Evolutionary conservation across 2,888 invertebrate species (phyloP).

Genomic region (Esperia sulphurella): DNA sequence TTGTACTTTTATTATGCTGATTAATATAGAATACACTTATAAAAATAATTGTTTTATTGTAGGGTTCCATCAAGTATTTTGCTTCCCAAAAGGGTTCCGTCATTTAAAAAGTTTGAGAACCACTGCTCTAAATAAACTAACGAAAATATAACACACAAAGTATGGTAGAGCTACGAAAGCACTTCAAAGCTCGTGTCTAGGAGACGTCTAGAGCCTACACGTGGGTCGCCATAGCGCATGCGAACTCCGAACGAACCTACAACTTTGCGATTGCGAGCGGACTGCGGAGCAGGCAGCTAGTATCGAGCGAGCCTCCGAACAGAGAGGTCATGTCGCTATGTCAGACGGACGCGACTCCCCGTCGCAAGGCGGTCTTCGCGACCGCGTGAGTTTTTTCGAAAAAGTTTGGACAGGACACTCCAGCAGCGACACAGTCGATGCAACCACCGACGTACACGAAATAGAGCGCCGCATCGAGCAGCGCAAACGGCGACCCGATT

Average conservation of each 20-base stretch:
- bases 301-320: slow-evolving; percentile 73
- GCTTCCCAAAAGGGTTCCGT: too few species aligned
- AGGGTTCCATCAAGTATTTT: too few species aligned
- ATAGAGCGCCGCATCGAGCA: slow-evolving; percentile 81
- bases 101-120: background rate
- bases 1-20: too few species aligned
- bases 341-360: slow-evolving; percentile 74
- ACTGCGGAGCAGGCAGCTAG: slow-evolving; percentile 34
- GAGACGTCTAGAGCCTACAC: slow-evolving; percentile 19
- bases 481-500: slow-evolving; percentile 73
- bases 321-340: slow-evolving; percentile 74
- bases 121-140: background rate
- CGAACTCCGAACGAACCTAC: slow-evolving; percentile 15
- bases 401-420: slow-evolving; percentile 84
- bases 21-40: too few species aligned
- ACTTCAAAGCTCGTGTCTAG: slow-evolving; percentile 14
- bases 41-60: too few species aligned
- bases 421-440: slow-evolving; percentile 58
- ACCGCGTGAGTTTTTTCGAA: slow-evolving; percentile 89
- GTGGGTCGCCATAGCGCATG: slow-evolving; percentile 16
- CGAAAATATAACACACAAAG: background rate
- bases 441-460: slow-evolving; percentile 77
- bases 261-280: slow-evolving; percentile 26
- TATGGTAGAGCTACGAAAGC: slow-evolving; percentile 2
- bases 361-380: slow-evolving; percentile 80